Percentiles rank a stretch among this genome's conserved stretches.
phyloP scores from a whole-genome alignment of 2,797 vertebrate species.

The Kryptopterus vitreolus region DNA sequence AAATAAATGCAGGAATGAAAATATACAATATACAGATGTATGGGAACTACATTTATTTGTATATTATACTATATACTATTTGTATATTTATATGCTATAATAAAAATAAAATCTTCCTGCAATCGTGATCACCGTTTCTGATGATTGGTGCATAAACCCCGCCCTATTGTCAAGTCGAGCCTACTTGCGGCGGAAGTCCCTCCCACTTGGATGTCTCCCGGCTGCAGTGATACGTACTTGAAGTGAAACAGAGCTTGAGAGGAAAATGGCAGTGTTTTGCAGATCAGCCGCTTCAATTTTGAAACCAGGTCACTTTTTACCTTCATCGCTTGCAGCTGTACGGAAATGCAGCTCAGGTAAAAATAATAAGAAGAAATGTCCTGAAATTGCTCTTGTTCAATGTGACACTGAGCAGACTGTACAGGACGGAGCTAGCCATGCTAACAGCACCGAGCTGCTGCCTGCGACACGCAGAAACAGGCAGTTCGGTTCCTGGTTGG shows the following conservation, averaged over 20 bases:
- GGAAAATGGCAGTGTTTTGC: constrained; percentile 65
- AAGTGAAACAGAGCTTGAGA: constrained; percentile 1
- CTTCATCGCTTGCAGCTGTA: constrained; percentile 53
- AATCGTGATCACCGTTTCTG: too few relatives aligned
- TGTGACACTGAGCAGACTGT: constrained; percentile 1
- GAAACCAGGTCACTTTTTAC: constrained; percentile 55
- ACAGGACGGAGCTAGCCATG: background rate
- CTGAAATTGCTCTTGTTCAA: background rate
- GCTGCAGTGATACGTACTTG: too few relatives aligned
- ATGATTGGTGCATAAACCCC: too few relatives aligned
- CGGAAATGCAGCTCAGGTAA: constrained; percentile 74
- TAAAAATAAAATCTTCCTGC: too few relatives aligned
- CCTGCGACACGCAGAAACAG: background rate
- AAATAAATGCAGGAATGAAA: too few relatives aligned
- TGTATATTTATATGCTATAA: too few relatives aligned
- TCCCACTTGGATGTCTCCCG: too few relatives aligned
- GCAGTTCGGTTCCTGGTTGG: background rate
- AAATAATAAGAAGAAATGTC: background rate
- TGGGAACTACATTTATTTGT: too few relatives aligned
- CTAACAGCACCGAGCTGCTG: background rate
- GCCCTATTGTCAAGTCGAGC: too few relatives aligned
- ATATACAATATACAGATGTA: too few relatives aligned
- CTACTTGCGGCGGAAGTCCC: too few relatives aligned
- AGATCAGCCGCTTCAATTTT: constrained; percentile 65
- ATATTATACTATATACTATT: too few relatives aligned